A percentile compares a stretch with the other conserved stretches of the same genome.
phyloP scores from a whole-genome alignment of 2,113 vertebrate genomes.

The Xenopus borealis region DNA sequence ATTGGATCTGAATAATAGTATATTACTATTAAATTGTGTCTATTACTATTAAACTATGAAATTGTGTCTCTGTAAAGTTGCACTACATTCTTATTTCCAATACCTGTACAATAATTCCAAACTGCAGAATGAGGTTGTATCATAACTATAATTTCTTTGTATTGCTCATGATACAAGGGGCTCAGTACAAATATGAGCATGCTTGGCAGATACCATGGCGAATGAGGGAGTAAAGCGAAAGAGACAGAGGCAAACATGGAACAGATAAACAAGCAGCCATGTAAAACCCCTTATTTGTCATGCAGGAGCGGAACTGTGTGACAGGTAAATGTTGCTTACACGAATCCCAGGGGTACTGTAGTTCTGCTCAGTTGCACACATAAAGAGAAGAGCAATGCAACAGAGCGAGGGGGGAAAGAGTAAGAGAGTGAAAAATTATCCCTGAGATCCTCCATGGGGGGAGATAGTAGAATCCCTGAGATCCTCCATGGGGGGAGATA shows the following conservation, averaged over 20 bases:
- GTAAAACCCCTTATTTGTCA: slow-evolving; percentile 44
- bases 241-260: neutral
- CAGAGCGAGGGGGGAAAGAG: neutral
- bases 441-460: neutral
- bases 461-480: neutral
- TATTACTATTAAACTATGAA: no score
- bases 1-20: no score
- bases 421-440: neutral
- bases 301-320: slow-evolving; percentile 45
- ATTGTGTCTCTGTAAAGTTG: no score
- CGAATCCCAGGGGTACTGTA: slow-evolving; percentile 43
- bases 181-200: no score
- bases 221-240: neutral
- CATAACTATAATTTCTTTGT: no score
- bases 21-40: no score
- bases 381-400: slow-evolving; percentile 13
- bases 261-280: slow-evolving; percentile 16
- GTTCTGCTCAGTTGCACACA: slow-evolving; percentile 19
- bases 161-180: no score
- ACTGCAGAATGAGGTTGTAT: no score
- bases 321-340: slow-evolving; percentile 22
- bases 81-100: no score
- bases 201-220: no score
- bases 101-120: no score
- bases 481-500: neutral